These are phyloP conservation scores for Heliconius sara DNA, from an alignment of 2,888 invertebrate genomes.

Conservation along the genomic window DNA sequence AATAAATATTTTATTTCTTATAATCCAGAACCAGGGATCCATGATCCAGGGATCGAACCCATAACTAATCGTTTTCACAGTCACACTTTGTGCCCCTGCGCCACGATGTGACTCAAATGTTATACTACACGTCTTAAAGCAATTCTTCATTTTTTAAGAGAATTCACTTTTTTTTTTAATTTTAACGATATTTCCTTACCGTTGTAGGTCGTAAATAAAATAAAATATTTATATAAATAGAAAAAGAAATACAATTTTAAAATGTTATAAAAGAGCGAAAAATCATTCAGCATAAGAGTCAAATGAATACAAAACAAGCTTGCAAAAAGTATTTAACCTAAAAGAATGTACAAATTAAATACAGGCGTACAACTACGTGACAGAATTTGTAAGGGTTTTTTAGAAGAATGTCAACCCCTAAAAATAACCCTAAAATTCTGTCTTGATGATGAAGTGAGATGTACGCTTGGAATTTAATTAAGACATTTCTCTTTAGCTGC, in stretches of 20 bases:
- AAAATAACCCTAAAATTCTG: slow-evolving; percentile 13
- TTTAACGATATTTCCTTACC: neutral
- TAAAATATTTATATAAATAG: neutral
- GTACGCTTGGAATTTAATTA: slow-evolving; percentile 26
- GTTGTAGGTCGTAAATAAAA: neutral
- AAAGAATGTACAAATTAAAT: neutral
- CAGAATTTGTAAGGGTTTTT: slow-evolving; percentile 12
- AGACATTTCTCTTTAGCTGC: slow-evolving; percentile 22
- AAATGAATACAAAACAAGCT: too few relatives aligned
- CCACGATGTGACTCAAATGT: neutral
- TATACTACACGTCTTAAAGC: neutral
- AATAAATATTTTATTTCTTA: too few relatives aligned
- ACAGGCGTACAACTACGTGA: neutral
- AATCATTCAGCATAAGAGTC: neutral
- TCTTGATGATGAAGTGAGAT: slow-evolving; percentile 26
- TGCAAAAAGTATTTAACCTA: neutral
- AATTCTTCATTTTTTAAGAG: too few relatives aligned
- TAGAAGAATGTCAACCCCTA: slow-evolving; percentile 18
- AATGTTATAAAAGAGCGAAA: neutral
- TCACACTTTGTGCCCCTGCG: too few relatives aligned
- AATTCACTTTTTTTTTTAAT: too few relatives aligned
- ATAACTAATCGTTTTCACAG: too few relatives aligned
- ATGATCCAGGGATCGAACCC: too few relatives aligned
- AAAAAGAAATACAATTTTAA: neutral
- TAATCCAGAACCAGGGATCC: too few relatives aligned